phyloP scores from a whole-genome alignment of 2,113 vertebrate species.

The Tinamus guttatus region DNA sequence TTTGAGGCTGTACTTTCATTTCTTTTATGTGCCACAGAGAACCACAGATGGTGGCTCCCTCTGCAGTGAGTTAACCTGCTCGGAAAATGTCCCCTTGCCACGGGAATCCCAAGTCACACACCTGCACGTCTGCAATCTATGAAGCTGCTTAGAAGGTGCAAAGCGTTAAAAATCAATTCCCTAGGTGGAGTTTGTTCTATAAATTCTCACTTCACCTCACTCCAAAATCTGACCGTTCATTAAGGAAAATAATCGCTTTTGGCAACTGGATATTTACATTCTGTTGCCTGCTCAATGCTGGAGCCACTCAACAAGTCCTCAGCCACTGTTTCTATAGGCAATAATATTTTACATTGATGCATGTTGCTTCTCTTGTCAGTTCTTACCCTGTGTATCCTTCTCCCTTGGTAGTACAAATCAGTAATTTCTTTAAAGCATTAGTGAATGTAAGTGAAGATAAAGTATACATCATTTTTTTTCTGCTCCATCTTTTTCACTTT shows the following conservation, averaged over 20 bases:
- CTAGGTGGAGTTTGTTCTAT: not conserved
- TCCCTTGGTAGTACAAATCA: not conserved
- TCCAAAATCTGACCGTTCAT: not conserved
- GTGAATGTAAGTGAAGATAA: not conserved
- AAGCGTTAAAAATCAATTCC: not conserved
- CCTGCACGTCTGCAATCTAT: not conserved
- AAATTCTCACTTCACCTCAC: not conserved
- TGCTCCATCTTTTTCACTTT: not conserved
- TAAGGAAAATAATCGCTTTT: not conserved
- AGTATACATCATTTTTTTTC: not conserved
- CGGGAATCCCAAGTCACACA: slow-evolving; percentile 18
- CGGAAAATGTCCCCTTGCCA: slow-evolving; percentile 36
- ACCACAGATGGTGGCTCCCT: slow-evolving; percentile 40
- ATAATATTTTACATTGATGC: not conserved
- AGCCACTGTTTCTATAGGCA: slow-evolving; percentile 7
- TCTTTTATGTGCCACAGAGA: slow-evolving; percentile 43
- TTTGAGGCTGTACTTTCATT: slow-evolving; percentile 55
- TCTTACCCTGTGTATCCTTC: not conserved
- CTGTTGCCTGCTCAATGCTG: not conserved
- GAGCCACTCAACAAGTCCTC: not conserved
- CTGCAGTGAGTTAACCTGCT: slow-evolving; percentile 44
- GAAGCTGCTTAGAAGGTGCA: not conserved
- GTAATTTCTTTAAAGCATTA: not conserved
- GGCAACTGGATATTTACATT: not conserved
- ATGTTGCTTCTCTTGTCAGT: not conserved